Conservation (phyloP, 2,888 invertebrate species). For the Iphiclides podalirius region DNA sequence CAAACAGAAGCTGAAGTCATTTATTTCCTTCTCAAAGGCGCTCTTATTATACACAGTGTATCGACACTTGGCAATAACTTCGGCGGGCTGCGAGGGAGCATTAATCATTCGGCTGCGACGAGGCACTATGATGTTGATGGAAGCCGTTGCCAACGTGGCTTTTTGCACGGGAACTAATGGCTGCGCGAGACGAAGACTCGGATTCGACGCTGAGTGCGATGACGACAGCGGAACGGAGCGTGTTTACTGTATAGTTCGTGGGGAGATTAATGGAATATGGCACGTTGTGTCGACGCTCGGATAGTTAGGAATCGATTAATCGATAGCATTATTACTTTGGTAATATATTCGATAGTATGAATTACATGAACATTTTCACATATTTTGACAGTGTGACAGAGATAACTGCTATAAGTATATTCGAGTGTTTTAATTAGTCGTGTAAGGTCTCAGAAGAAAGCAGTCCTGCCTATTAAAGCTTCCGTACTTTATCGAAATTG, state of each 20-base stretch:
- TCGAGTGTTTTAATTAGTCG: no score
- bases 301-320: neutral
- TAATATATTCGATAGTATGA: no score
- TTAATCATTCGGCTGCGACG: conserved; percentile 19
- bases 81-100: neutral
- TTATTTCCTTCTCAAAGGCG: neutral
- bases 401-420: no score
- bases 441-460: no score
- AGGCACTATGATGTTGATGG: conserved; percentile 14
- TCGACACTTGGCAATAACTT: conserved; percentile 12
- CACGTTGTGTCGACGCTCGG: neutral
- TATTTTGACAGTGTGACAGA: no score
- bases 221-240: neutral
- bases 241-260: neutral
- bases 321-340: no score
- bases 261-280: neutral
- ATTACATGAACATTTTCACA: no score
- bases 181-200: neutral
- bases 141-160: conserved; percentile 4
- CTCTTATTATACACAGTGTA: neutral
- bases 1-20: neutral
- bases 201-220: neutral
- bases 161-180: neutral
- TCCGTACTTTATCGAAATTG: no score
- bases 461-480: no score